Evolutionary conservation across 2,888 invertebrate species (phyloP), one percentile per base, ranked within the genome.

Genomic region (Pyrrhosoma nymphula): DNA sequence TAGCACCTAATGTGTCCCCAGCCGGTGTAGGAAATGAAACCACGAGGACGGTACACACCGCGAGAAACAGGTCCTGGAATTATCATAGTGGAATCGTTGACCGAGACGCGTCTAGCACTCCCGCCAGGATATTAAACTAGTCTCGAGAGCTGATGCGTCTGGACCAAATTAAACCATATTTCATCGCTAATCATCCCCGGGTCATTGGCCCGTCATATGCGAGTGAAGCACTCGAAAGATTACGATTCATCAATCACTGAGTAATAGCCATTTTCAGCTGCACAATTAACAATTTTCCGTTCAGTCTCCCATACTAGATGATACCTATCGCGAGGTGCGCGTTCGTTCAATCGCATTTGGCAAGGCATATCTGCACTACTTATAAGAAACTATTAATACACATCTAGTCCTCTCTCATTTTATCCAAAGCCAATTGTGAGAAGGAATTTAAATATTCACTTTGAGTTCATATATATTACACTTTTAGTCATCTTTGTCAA

Each of bases 61-160:
- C 1, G 93, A 75, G 69, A 93, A 39, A 47, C 91, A 39, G 39
- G 63, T 69, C 63, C 93, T 93, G 69, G 63, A 69, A 93, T 93
- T 47, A 75, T 93, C 26, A 93, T 47, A 93, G 93, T 69, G 93
- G 93, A 39, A 75, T 69, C 93, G 69, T 69, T 93, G 93, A n/a
- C 63, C 93, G 69, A 93, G 93, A 93, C 93, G 69, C 93, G 69
- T 93, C 93, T 93, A 69, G 47, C 69, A n/a, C 93, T 63, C 47
- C 69, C 47, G 35, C 82, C 55, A 23, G 63, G 89, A 56, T 89
- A 82, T 56, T 47, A 89, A n/a, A 47, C 93, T 69, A 69, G 82
- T 82, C 93, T 69, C 39, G 47, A 18, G 69, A 47, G 39, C 93
- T 69, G 39, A 56, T 14, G 23, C 23, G 91, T 60, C 35, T 91